Percentiles rank a stretch among this genome's conserved stretches.
These are phyloP conservation scores for Trichogramma pretiosum DNA, from an alignment of 1,140 invertebrate genomes.

Conservation along the genomic window DNA sequence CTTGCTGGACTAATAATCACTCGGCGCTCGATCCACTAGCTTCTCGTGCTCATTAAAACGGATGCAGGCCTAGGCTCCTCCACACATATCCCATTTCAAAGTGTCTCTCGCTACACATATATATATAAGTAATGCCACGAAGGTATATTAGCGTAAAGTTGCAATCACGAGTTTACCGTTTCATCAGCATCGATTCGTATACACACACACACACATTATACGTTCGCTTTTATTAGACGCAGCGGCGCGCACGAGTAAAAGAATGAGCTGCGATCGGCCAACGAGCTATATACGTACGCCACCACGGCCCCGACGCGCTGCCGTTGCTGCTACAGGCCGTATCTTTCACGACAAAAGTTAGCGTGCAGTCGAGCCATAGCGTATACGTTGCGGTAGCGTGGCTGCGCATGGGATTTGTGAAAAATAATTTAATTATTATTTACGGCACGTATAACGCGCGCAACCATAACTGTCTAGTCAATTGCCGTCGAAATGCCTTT, in stretches of 20 bases:
- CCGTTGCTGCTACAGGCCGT: background rate
- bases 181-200: background rate
- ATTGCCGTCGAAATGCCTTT: too few species aligned
- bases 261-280: background rate
- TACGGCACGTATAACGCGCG: too few species aligned
- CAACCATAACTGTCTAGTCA: too few species aligned
- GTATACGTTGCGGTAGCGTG: too few species aligned
- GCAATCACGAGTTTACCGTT: conserved; percentile 15
- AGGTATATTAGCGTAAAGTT: too few species aligned
- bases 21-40: background rate
- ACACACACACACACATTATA: background rate
- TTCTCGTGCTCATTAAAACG: background rate
- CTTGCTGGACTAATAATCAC: background rate
- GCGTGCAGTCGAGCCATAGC: too few species aligned
- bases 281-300: conserved; percentile 1
- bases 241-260: too few species aligned
- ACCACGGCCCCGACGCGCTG: background rate
- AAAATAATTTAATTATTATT: too few species aligned
- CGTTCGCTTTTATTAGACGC: background rate
- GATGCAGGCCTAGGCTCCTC: background rate
- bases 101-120: too few species aligned
- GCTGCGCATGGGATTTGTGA: too few species aligned
- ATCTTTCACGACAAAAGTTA: background rate
- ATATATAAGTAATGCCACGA: too few species aligned
- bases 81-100: background rate